These are phyloP conservation scores for Aegithalos caudatus DNA, from an alignment of 2,113 vertebrate species.

Conservation along the genomic window DNA sequence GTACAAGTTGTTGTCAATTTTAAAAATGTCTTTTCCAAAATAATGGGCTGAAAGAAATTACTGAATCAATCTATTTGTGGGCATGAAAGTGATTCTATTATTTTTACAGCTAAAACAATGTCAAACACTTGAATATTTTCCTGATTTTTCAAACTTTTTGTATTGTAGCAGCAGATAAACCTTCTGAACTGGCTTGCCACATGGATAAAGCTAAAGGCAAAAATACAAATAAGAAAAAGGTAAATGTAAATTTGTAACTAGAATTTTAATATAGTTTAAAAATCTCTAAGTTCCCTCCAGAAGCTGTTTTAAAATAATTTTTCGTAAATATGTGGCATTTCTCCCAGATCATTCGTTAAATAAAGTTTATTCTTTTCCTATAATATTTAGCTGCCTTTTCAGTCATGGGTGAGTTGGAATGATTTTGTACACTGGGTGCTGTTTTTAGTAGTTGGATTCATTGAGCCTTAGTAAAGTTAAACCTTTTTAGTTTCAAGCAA, in stretches of 20 bases:
- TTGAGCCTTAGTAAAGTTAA: background rate
- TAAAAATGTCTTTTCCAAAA: background rate
- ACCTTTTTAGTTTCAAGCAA: background rate
- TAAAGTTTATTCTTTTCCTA: background rate
- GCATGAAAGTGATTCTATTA: background rate
- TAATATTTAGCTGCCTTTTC: background rate
- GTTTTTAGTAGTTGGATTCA: background rate
- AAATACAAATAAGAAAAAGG: constrained; percentile 25
- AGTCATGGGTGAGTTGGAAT: background rate
- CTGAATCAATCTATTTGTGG: background rate
- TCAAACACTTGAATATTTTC: background rate
- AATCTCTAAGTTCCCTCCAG: background rate
- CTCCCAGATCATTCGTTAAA: background rate
- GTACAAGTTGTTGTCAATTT: background rate
- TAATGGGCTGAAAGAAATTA: background rate
- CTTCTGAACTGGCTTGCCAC: background rate
- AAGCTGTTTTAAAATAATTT: background rate
- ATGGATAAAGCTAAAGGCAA: background rate
- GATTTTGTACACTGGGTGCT: background rate
- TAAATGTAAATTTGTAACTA: background rate
- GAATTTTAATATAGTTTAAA: background rate
- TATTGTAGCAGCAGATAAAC: background rate
- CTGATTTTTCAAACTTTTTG: background rate
- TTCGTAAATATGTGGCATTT: background rate
- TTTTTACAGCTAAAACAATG: background rate